Evolutionary conservation across 2,797 vertebrate species (phyloP).

Genomic region (Zenarchopterus dispar): DNA sequence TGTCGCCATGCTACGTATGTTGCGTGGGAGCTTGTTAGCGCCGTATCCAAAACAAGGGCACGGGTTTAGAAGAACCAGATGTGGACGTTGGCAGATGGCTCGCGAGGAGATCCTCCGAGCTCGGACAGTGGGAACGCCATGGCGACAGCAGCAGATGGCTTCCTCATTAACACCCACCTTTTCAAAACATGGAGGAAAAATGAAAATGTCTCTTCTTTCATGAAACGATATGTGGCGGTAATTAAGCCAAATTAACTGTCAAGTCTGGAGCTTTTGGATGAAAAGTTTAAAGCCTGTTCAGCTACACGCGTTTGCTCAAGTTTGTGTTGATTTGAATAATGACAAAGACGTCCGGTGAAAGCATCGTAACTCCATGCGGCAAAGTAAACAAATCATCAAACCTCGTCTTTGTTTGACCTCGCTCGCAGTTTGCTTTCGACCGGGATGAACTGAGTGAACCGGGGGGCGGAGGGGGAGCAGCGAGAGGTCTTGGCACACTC

Average conservation of each 20-base stretch:
- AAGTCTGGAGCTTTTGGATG: not conserved
- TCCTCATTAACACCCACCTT: conserved; percentile 61
- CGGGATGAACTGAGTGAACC: conserved; percentile 62
- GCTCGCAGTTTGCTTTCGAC: conserved; percentile 30
- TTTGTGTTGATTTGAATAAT: too few species aligned
- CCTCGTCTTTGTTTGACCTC: conserved; percentile 20
- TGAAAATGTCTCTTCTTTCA: conserved; percentile 6
- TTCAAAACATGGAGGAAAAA: conserved; percentile 29
- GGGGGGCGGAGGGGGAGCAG: conserved; percentile 19
- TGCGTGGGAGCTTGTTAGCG: conserved; percentile 64
- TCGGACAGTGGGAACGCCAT: conserved; percentile 56
- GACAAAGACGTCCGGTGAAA: too few species aligned
- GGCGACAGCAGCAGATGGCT: conserved; percentile 75
- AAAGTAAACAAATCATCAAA: conserved; percentile 20
- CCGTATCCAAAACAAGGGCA: conserved; percentile 75
- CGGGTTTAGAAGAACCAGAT: conserved; percentile 73
- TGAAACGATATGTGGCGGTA: conserved; percentile 4
- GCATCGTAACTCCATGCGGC: too few species aligned
- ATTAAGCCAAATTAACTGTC: conserved; percentile 19
- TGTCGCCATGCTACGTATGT: conserved; percentile 50
- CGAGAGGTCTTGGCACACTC: conserved; percentile 47
- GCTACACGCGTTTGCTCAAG: not conserved
- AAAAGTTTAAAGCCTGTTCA: not conserved
- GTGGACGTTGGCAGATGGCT: conserved; percentile 65
- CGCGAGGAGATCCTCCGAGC: conserved; percentile 50